phyloP scores from a whole-genome alignment of 2,113 vertebrate genomes.

The Heterotilapia buettikoferi region DNA sequence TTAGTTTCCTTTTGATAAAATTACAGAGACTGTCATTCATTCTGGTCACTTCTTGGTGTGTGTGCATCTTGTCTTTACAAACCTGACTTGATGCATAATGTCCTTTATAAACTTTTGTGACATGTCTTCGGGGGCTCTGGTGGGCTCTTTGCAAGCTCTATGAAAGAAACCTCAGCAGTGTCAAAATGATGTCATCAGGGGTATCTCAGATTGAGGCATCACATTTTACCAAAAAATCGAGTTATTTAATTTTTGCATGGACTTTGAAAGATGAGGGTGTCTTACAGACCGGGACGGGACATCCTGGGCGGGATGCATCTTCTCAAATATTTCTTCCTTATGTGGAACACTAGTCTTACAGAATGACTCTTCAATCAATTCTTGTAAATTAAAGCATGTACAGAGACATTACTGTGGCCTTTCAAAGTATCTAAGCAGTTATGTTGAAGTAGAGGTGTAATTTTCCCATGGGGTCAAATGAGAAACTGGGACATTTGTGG shows the following conservation, averaged over 20 bases:
- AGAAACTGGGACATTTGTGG: not conserved
- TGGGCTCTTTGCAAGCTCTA: not conserved
- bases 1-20: not conserved
- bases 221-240: not conserved
- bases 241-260: not conserved
- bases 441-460: not conserved
- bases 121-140: not conserved
- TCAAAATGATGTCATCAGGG: not conserved
- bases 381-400: not conserved
- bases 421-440: not conserved
- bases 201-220: not conserved
- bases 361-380: not conserved
- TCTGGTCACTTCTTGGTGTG: not conserved
- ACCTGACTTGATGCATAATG: not conserved
- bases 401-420: not conserved
- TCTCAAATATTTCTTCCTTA: not conserved
- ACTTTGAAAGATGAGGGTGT: not conserved
- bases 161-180: not conserved
- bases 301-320: rapidly evolving
- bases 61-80: not conserved
- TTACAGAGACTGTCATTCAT: not conserved
- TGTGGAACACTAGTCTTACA: not conserved
- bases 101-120: not conserved
- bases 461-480: not conserved
- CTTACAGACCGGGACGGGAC: rapidly evolving